phyloP scores from a whole-genome alignment of 2,113 vertebrate species.

The Stegastes partitus region DNA sequence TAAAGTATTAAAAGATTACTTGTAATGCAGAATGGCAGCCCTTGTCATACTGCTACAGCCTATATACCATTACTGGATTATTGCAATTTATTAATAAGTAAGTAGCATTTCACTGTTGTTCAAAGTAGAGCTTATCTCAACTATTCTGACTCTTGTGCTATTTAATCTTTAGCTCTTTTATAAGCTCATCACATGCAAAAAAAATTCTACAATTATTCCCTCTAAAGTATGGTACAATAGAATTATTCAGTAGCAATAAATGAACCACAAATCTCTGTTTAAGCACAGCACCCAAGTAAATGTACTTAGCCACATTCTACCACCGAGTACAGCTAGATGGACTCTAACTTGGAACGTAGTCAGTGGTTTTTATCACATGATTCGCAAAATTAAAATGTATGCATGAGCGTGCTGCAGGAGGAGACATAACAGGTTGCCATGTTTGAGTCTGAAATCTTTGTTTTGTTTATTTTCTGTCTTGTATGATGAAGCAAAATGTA shows the following conservation, averaged over 20 bases:
- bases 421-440: neutral
- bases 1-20: neutral
- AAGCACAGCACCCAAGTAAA: neutral
- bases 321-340: neutral
- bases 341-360: neutral
- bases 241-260: neutral
- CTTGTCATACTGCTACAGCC: neutral
- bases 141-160: neutral
- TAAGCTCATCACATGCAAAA: neutral
- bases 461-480: constrained; percentile 40
- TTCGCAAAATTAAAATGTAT: neutral
- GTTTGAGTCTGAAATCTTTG: constrained; percentile 26
- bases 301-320: neutral
- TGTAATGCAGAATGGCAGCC: neutral
- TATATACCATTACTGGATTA: neutral
- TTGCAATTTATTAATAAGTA: neutral
- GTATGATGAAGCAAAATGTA: constrained; percentile 5
- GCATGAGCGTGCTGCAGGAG: neutral
- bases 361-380: neutral
- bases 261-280: neutral
- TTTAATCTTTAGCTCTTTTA: neutral
- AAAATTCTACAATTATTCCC: neutral
- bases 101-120: neutral
- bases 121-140: neutral
- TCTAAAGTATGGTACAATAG: neutral